These are phyloP conservation scores for Eutolmus rufibarbis DNA, from an alignment of 2,888 invertebrate genomes.

Conservation along the genomic window DNA sequence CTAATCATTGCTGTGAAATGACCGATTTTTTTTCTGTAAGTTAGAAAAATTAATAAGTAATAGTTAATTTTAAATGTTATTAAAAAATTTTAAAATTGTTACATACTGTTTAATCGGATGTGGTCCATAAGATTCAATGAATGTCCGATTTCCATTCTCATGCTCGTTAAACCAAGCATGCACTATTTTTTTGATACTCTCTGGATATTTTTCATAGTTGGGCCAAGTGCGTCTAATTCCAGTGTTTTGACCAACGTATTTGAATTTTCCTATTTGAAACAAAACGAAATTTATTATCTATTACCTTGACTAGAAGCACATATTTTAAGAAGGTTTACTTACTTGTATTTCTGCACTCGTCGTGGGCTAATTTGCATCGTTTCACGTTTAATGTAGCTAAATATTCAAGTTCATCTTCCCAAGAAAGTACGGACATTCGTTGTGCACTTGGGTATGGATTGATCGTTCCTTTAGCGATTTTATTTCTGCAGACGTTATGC, in stretches of 20 bases:
- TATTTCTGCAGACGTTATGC: constrained; percentile 50
- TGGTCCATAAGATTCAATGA: constrained; percentile 31
- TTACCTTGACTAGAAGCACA: neutral
- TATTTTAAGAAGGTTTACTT: neutral
- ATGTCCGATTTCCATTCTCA: constrained; percentile 36
- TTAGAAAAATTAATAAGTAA: neutral
- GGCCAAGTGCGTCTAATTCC: constrained; percentile 32
- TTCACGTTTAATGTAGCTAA: constrained; percentile 50
- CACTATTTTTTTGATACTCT: neutral
- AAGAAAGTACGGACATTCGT: constrained; percentile 49
- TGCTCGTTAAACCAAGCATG: constrained; percentile 49
- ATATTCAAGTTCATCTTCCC: constrained; percentile 49
- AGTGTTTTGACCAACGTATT: constrained; percentile 49
- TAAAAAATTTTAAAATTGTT: neutral
- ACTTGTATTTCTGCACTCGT: constrained; percentile 50
- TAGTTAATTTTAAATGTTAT: neutral
- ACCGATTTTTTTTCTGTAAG: constrained; percentile 47
- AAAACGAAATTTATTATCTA: neutral
- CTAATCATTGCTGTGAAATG: constrained; percentile 50
- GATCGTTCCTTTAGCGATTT: constrained; percentile 48
- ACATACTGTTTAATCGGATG: constrained; percentile 39
- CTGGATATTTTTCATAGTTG: neutral
- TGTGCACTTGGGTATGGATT: constrained; percentile 42
- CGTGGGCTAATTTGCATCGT: constrained; percentile 47
- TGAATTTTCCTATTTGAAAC: constrained; percentile 30